These are phyloP conservation scores for Deroptyus accipitrinus DNA, from an alignment of 2,113 vertebrate species.

Conservation along the genomic window DNA sequence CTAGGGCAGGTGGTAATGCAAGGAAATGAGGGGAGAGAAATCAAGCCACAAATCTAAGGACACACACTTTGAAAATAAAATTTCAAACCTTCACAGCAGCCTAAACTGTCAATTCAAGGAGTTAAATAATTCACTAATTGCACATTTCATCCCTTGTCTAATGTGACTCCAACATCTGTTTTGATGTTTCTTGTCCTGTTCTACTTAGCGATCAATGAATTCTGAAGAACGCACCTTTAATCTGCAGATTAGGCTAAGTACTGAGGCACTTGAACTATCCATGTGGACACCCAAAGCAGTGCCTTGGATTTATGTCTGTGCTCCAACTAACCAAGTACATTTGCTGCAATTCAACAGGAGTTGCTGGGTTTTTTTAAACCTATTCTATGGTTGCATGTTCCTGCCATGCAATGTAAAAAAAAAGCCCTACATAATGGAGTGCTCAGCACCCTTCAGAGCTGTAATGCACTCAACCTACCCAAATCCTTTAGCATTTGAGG, in stretches of 20 bases:
- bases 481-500: neutral
- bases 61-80: neutral
- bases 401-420: neutral
- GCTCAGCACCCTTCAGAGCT: neutral
- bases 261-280: neutral
- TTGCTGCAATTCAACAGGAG: neutral
- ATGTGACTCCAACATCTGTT: neutral
- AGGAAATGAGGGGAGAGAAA: neutral
- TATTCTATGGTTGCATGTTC: neutral
- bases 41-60: neutral
- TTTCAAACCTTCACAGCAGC: neutral
- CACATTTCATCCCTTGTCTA: neutral
- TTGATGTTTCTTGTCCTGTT: neutral
- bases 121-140: constrained; percentile 5
- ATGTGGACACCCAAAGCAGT: neutral
- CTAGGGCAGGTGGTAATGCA: neutral
- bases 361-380: neutral
- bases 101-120: neutral
- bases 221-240: neutral
- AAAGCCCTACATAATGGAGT: neutral
- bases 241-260: neutral
- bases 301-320: neutral
- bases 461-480: neutral
- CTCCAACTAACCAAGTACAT: neutral
- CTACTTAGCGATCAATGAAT: neutral